Percentiles rank a stretch among this genome's conserved stretches.
These are phyloP conservation scores for Limenitis camilla DNA, from an alignment of 2,888 invertebrate species.

Conservation along the genomic window DNA sequence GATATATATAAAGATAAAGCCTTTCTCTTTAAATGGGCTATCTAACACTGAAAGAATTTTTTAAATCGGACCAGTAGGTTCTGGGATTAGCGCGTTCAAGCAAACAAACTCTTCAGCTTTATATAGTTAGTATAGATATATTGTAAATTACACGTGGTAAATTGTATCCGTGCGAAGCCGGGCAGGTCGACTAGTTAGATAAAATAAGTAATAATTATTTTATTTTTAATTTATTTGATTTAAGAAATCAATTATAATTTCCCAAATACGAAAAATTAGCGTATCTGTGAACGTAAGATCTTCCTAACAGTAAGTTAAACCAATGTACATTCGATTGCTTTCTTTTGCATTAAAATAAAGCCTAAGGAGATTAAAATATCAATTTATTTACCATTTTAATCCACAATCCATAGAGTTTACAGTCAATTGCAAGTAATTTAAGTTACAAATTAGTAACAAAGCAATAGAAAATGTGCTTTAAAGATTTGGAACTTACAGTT, in stretches of 20 bases:
- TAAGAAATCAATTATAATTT: background rate
- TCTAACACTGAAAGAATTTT: no score
- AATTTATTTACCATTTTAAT: background rate
- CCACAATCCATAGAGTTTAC: background rate
- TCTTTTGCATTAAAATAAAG: background rate
- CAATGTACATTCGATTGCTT: conserved; percentile 22
- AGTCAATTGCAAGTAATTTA: background rate
- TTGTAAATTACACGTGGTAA: no score
- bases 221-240: background rate
- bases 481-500: conserved; percentile 2
- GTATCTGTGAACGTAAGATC: conserved; percentile 12
- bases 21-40: no score
- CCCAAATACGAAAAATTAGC: conserved; percentile 16
- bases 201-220: background rate
- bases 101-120: no score
- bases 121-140: no score
- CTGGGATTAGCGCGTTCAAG: no score
- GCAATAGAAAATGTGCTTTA: conserved; percentile 8
- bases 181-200: no score
- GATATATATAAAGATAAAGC: no score
- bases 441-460: conserved; percentile 4
- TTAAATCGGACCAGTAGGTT: no score
- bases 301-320: conserved; percentile 27
- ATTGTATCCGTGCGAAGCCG: no score
- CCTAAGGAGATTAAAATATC: background rate